Evolutionary conservation across 2,888 invertebrate species (phyloP), one percentile per base, ranked within the genome.

Genomic region (Hydraecia micacea): DNA sequence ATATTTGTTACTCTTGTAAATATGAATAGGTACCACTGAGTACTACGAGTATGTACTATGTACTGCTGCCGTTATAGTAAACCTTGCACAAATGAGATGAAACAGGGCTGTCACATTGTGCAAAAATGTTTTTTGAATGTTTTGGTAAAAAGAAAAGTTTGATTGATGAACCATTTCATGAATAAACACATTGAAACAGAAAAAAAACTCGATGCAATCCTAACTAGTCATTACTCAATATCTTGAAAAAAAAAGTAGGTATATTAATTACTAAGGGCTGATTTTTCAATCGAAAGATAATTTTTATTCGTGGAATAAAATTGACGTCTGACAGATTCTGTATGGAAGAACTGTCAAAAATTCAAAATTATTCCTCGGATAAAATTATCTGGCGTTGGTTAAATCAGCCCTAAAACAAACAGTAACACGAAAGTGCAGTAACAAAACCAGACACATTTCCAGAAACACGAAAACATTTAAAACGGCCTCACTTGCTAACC

Each of bases 1-100:
- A 80, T 73, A 75, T 62, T 73, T 75, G 73, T 86, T 68, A 75
- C 75, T 46, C 52, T 62, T 73, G 85, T 79, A 74, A 72, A 72
- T 86, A 77, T 39, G 68, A 73, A 73, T 46, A 46, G 13, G 46
- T 42, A 62, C 65, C 62, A 42, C 63, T 67, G 69, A 58, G 77
- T 62, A 39, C 42, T 68, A 73, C 65, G 46, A 72, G 78, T 39
- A 21, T 28, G 25, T 52, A 63, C 39, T 80, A 11, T 81, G 74
- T 67, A 52, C 67, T 66, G 25, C 70, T 74, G 58, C 77, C 65
- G 73, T 74, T 76, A 42, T 66, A 74, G 63, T 79, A 73, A 79
- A 79, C 75, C 75, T 66, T 77, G 77, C 70, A 70, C 67, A 67
- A 74, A 36, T 71, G 67, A 52, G 42, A 21, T 15, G 8, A 55